Evolutionary conservation across 2,888 invertebrate genomes (phyloP), one percentile per base, ranked within the genome.

Genomic region (Rhamnusium bicolor): DNA sequence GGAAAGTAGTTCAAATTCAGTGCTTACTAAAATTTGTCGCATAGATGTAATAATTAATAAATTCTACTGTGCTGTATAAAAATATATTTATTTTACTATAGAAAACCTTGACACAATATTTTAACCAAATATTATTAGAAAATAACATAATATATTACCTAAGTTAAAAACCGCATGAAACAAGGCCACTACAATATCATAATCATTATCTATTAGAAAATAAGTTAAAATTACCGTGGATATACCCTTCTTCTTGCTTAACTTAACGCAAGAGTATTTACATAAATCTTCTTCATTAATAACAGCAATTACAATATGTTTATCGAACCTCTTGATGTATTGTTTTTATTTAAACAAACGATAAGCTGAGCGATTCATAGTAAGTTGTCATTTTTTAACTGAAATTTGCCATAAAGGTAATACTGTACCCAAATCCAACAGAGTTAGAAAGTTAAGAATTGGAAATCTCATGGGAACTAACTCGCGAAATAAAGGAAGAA

Each of bases 41-140:
- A 40, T 4, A 40, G 40, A 3, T n/a, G 12, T n/a, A 40, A 27
- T 54, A 19, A 16, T 61, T 19, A 61, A 61, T 60, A 40, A 21
- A 54, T 54, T 27, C n/a, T 2, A 54, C 12, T 27, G n/a, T n/a
- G 24, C 21, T 40, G 40, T n/a, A 40, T n/a, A 2, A 12, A 40
- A 51, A 19, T 19, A 51, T 4, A n/a, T n/a, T 7, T 49, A 49
- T 49, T 49, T 49, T 49, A 49, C 8, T 49, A 18, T 51, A 53
- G 2, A 27, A 24, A 58, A 60, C 54, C 68, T 54, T 56, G 58
- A 60, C 58, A 66, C 40, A 66, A 53, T 40, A 66, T 54, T 32
- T 56, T 54, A 66, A 54, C 53, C 66, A 66, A 66, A 58, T 56
- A 54, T 47, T 63, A 63, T 49, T 63, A 63, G 62, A 63, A 53